Conservation (phyloP, 2,113 vertebrate species). For the Cathartes aura region DNA sequence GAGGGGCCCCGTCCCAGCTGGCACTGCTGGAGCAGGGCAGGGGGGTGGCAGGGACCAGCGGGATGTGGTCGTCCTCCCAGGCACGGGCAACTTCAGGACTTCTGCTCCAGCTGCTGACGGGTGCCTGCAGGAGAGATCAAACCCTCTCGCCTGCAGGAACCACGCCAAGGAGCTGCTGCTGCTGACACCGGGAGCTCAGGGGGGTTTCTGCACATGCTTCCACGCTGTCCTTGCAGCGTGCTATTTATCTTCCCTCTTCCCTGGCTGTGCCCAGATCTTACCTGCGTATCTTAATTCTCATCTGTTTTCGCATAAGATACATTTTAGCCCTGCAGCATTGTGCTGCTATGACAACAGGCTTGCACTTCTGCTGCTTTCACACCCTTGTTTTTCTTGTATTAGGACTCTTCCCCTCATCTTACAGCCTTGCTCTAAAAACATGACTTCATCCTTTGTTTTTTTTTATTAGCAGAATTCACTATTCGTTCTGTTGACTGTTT, state of each 20-base stretch:
- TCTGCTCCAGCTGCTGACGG: neutral
- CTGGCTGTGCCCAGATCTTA: slow-evolving; percentile 25
- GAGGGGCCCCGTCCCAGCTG: rapidly evolving
- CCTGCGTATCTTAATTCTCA: slow-evolving; percentile 68
- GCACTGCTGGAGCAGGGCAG: neutral
- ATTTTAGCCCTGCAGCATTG: slow-evolving; percentile 69
- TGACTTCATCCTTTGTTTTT: neutral
- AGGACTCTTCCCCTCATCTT: slow-evolving; percentile 59
- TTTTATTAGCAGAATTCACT: neutral
- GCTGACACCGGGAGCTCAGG: neutral
- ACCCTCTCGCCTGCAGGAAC: neutral
- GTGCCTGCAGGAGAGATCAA: neutral
- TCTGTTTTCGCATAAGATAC: slow-evolving; percentile 69
- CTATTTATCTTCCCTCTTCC: neutral
- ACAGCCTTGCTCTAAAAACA: slow-evolving; percentile 35
- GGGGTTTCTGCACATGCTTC: neutral
- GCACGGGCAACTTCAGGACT: neutral
- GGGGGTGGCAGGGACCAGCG: rapidly evolving
- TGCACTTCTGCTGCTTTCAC: slow-evolving; percentile 67
- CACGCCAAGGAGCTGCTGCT: neutral
- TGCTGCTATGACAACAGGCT: slow-evolving; percentile 74
- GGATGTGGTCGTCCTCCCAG: rapidly evolving
- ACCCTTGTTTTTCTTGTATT: slow-evolving; percentile 61
- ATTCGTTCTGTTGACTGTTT: neutral
- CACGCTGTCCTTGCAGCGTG: neutral